Conservation (phyloP, 2,797 vertebrate genomes). For the Phrynocephalus vlangalii region DNA sequence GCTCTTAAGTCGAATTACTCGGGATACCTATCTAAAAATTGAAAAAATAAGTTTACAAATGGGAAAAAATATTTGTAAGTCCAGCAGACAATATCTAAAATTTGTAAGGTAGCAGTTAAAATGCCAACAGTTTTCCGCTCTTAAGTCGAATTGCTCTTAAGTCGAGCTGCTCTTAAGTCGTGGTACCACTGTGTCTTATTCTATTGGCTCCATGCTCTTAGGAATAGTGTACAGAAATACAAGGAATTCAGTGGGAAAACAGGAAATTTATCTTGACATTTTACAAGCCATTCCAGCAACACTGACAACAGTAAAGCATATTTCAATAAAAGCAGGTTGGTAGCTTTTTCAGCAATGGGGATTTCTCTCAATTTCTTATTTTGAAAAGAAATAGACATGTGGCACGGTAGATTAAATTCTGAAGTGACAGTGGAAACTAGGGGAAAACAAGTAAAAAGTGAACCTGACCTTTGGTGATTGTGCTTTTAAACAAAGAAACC, state of each 20-base stretch:
- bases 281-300: not conserved
- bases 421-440: not conserved
- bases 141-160: too few relatives aligned
- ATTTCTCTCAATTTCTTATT: not conserved
- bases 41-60: too few relatives aligned
- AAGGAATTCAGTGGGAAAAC: not conserved
- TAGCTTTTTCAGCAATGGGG: not conserved
- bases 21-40: too few relatives aligned
- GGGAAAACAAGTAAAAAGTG: not conserved
- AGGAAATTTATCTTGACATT: not conserved
- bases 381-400: not conserved
- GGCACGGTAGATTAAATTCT: slow-evolving; percentile 1
- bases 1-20: too few relatives aligned
- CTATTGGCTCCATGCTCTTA: not conserved
- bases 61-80: too few relatives aligned
- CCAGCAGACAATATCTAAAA: too few relatives aligned
- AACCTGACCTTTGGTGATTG: slow-evolving; percentile 13
- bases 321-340: not conserved
- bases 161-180: too few relatives aligned
- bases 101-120: too few relatives aligned
- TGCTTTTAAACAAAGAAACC: slow-evolving; percentile 12
- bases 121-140: too few relatives aligned
- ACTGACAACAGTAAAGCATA: not conserved
- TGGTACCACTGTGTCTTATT: too few relatives aligned
- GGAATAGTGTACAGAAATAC: not conserved